Base-by-base conservation (phyloP, 1,140 invertebrate species). In the Drosophila kurseongensis region DNA sequence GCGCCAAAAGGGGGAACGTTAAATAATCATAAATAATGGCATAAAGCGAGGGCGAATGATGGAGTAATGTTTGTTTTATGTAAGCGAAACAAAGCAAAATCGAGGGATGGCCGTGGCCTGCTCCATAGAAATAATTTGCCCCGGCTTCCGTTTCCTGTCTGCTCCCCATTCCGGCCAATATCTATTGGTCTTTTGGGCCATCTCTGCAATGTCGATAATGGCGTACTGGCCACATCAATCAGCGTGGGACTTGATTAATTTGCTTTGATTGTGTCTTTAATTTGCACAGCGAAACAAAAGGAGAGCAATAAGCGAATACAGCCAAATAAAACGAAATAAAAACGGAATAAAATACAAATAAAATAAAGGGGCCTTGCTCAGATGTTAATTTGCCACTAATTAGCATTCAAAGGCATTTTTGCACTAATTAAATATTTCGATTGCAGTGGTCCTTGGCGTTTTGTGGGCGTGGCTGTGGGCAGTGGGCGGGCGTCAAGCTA, bases 341-440 rank as follows among this genome's bases (percentile, higher is more conserved):
- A 73, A 52, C 12, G 40, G 47, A 45, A 77, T 40, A 78, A 61
- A 51, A 35, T 14, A 62, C 59, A 72, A 47, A 40, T 56, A 52
- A 45, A 47, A 57, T 54, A 47, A 69, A 72, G 5, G 51, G 51
- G 52, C 60, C 16, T 67, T 61, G 54, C 65, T 80, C 68, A 74
- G 89, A 89, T 84, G 84, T 88, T 80, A 88, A 88, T 88, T 88
- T 89, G 84, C 84, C 84, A 89, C 84, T 88, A 88, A 88, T 88
- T 88, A 88, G 84, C 84, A 88, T 84, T 89, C 80, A 88, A 88
- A 88, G 78, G 84, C 80, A 83, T 88, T 88, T 88, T 84, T 78
- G 84, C 85, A 84, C 84, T 88, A 88, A 88, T 88, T 88, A 88
- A 88, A 88, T 89, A 88, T 88, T 88, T 88, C 84, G 80, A 89